Evolutionary conservation across 2,888 invertebrate species (phyloP), one percentile per base, ranked within the genome.

Genomic region (Latrodectus hesperus): DNA sequence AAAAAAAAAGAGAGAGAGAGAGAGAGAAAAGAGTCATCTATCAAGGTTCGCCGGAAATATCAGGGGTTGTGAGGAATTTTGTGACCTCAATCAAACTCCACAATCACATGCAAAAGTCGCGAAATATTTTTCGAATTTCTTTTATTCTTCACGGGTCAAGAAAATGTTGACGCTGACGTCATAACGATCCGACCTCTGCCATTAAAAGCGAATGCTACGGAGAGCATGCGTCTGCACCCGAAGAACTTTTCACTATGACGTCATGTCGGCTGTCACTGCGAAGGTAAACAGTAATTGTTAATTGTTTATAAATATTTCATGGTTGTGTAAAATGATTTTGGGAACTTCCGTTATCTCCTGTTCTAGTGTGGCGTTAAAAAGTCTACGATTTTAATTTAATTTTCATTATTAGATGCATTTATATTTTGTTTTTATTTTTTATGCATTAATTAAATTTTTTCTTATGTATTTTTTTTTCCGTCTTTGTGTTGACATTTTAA

Each of bases 111-210:
- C 14, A 68, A 71, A n/a, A n/a, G 49, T 49, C 12, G n/a, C 12
- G n/a, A 51, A 51, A 51, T 49, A 52, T 52, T 38, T 12, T 71
- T 71, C 49, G 71, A 14, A 16, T 49, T 71, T 49, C 49, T 71
- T 71, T 49, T 71, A 49, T 14, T 71, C 9, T 38, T 71, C 51
- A 38, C 71, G 53, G 17, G 10, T 14, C 26, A n/a, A n/a, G 65
- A 49, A 53, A 65, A 77, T 51, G 67, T 55, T 49, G 70, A 17
- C 38, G 22, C 11, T 78, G 78, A 78, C 78, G 78, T 78, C 78
- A 68, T 52, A 52, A 53, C 73, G 73, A 67, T 49, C 71, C 86
- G 86, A 86, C 86, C 81, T 86, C 76, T 86, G 86, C 81, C 76
- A 80, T 86, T 86, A 86, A 86, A 77, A 72, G 72, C 64, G 49